Evolutionary conservation across 2,113 vertebrate species (phyloP).

Genomic region (Baryphthengus martii): DNA sequence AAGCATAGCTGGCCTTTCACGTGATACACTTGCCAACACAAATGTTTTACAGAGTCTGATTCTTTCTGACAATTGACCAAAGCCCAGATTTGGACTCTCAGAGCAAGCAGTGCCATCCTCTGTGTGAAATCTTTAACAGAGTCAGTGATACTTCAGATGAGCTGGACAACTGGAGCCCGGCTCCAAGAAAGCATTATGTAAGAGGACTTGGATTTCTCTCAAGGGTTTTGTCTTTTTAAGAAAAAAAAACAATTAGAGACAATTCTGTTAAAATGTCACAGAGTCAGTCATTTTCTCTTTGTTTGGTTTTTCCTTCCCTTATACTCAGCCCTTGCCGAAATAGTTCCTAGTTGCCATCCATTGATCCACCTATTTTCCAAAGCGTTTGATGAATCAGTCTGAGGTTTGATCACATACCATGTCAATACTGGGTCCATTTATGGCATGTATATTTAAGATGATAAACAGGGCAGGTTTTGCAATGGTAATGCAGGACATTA

Average conservation of each 20-base stretch:
- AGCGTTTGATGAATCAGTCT: accelerated
- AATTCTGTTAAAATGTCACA: not conserved
- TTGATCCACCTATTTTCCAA: not conserved
- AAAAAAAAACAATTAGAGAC: not conserved
- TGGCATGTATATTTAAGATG: not conserved
- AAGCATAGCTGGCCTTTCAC: not conserved
- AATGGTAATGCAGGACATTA: not conserved
- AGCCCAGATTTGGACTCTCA: not conserved
- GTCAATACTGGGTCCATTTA: not conserved
- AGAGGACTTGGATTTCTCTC: not conserved
- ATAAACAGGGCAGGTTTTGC: not conserved
- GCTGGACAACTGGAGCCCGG: not conserved
- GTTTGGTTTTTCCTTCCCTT: not conserved
- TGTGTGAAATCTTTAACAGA: not conserved
- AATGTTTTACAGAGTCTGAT: not conserved
- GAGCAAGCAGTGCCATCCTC: not conserved
- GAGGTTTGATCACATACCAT: not conserved
- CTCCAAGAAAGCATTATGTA: not conserved
- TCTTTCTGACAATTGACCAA: not conserved
- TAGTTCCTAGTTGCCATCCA: not conserved
- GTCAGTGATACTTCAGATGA: not conserved
- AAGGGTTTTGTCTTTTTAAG: not conserved
- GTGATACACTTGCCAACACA: not conserved
- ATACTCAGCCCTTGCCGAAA: not conserved
- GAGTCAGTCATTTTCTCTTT: not conserved